These are phyloP conservation scores for Leptinotarsa juncta DNA, from an alignment of 2,888 invertebrate species.

Conservation along the genomic window DNA sequence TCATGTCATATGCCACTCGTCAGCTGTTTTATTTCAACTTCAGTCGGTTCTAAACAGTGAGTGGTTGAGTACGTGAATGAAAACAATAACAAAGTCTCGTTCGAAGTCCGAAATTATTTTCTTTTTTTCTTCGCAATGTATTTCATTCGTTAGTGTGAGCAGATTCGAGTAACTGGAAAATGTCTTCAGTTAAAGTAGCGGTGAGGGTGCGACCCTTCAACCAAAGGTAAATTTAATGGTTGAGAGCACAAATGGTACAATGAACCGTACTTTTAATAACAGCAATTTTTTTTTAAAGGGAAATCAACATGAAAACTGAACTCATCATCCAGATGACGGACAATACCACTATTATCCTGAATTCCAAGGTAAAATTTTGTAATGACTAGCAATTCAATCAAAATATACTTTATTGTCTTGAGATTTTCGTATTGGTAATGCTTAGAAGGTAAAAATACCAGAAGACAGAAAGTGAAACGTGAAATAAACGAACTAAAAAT, in stretches of 20 bases:
- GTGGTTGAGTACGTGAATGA: background rate
- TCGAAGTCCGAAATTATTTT: background rate
- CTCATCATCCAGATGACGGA: slow-evolving; percentile 88
- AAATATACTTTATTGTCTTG: too few relatives aligned
- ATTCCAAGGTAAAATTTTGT: slow-evolving; percentile 72
- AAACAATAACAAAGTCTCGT: slow-evolving; percentile 13
- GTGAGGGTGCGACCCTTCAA: slow-evolving; percentile 92
- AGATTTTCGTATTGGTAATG: too few relatives aligned
- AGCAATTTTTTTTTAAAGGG: slow-evolving; percentile 72
- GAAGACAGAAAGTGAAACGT: too few relatives aligned
- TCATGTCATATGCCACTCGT: background rate
- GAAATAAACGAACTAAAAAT: too few relatives aligned
- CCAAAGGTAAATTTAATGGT: slow-evolving; percentile 74
- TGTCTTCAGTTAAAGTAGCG: slow-evolving; percentile 94
- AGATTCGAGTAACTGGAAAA: slow-evolving; percentile 57
- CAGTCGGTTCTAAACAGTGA: background rate
- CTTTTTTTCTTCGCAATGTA: background rate
- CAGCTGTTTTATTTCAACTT: background rate
- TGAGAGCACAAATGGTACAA: slow-evolving; percentile 54
- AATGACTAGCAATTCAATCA: background rate
- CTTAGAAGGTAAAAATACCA: too few relatives aligned
- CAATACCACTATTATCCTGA: slow-evolving; percentile 82
- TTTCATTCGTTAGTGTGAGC: background rate
- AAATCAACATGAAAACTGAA: slow-evolving; percentile 85
- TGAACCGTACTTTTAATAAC: slow-evolving; percentile 51